Percentiles rank a stretch among this genome's conserved stretches.
Evolutionary conservation across 2,113 vertebrate species (phyloP).

Genomic region (Zosterops borbonicus): DNA sequence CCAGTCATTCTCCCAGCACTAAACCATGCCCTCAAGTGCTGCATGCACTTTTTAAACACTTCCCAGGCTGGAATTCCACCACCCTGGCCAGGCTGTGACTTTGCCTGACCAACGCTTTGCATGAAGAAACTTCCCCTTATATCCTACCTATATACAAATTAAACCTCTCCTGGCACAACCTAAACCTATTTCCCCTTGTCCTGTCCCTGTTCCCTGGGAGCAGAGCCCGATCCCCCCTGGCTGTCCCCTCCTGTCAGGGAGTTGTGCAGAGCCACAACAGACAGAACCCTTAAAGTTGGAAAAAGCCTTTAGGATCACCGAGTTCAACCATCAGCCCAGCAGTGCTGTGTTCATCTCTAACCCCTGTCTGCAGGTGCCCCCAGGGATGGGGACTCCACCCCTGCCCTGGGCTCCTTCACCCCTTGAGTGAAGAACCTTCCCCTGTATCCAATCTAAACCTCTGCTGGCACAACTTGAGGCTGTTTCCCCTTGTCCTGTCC

Average conservation of each 20-base stretch:
- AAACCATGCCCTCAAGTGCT: not conserved
- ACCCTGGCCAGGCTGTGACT: not conserved
- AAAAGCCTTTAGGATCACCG: too few relatives aligned
- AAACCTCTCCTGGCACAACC: not conserved
- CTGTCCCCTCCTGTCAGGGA: not conserved
- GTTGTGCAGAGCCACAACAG: not conserved
- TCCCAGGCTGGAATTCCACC: not conserved
- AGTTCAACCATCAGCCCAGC: too few relatives aligned
- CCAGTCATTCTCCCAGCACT: not conserved
- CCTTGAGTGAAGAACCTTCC: too few relatives aligned
- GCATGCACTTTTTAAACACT: not conserved
- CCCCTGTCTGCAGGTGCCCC: too few relatives aligned
- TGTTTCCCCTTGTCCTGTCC: not conserved
- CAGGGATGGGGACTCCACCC: too few relatives aligned
- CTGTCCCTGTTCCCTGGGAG: not conserved
- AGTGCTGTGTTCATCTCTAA: too few relatives aligned
- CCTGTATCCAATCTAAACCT: too few relatives aligned
- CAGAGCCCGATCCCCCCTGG: not conserved
- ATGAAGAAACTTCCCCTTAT: not conserved
- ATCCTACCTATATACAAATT: not conserved
- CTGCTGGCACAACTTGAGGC: too few relatives aligned
- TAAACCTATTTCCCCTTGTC: fast-evolving
- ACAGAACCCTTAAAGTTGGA: too few relatives aligned
- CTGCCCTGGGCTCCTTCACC: too few relatives aligned
- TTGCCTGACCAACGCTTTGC: too few relatives aligned